Evolutionary conservation across 2,797 vertebrate species (phyloP).

Genomic region (Peromyscus melanophrys): DNA sequence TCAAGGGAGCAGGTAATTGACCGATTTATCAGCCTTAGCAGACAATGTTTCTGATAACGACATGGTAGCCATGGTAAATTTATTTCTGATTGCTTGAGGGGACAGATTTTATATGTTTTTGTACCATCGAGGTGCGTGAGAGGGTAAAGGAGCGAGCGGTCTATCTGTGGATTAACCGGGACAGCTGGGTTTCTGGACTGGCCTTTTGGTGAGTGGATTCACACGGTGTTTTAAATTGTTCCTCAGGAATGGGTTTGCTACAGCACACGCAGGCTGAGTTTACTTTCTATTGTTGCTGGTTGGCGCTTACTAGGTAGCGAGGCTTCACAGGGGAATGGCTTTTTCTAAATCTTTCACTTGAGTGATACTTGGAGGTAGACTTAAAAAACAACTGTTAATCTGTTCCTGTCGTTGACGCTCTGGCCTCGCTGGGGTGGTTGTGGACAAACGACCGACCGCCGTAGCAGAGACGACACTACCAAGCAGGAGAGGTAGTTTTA

Average conservation of each 20-base stretch:
- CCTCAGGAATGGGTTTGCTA: conserved; percentile 39
- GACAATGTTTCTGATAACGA: conserved; percentile 86
- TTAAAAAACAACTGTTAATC: neutral
- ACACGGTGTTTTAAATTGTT: neutral
- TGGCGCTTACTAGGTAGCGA: neutral
- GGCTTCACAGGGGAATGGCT: neutral
- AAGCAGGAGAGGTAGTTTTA: neutral
- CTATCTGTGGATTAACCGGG: conserved; percentile 45
- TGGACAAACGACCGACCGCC: neutral
- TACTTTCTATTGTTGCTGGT: neutral
- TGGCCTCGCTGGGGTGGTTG: neutral
- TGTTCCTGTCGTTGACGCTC: neutral
- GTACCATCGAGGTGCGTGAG: conserved; percentile 57
- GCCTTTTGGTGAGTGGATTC: conserved; percentile 71
- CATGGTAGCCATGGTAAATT: conserved; percentile 87
- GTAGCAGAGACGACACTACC: neutral
- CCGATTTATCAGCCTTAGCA: conserved; percentile 89
- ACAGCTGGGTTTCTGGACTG: conserved; percentile 58
- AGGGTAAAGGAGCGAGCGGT: conserved; percentile 80
- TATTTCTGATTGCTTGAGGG: conserved; percentile 88
- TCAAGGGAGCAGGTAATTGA: conserved; percentile 88
- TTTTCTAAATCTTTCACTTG: conserved; percentile 50
- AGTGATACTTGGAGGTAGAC: conserved; percentile 42
- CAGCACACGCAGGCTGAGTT: neutral
- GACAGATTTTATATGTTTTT: conserved; percentile 81